Percentiles rank a stretch among this genome's conserved stretches.
These are phyloP conservation scores for Scortum barcoo DNA, from an alignment of 2,113 vertebrate species.

Conservation along the genomic window DNA sequence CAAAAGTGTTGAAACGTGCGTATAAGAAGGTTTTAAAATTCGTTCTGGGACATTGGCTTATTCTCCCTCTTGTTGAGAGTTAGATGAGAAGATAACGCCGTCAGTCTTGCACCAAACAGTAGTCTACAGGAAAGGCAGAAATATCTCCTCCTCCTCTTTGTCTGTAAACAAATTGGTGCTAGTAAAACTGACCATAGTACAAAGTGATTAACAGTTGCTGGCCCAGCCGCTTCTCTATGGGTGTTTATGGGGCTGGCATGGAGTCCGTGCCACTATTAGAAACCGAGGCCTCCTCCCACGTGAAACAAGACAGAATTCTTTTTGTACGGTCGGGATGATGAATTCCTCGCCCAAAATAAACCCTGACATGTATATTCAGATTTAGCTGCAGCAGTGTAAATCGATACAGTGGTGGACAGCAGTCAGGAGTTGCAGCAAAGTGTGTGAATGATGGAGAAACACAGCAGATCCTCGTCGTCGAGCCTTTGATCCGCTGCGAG, in stretches of 20 bases:
- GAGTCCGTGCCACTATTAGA: slow-evolving; percentile 2
- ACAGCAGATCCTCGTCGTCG: background rate
- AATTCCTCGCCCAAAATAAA: slow-evolving; percentile 29
- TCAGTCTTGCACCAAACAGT: no score
- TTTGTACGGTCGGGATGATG: slow-evolving; percentile 7
- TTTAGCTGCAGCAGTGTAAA: background rate
- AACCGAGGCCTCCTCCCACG: background rate
- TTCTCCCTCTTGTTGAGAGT: background rate
- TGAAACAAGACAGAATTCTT: slow-evolving; percentile 17
- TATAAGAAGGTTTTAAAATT: no score
- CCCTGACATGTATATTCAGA: slow-evolving; percentile 9
- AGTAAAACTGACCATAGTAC: background rate
- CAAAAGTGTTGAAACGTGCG: background rate
- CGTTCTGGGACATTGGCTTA: background rate
- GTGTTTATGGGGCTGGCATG: slow-evolving; percentile 44
- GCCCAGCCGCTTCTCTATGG: background rate
- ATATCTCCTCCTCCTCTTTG: background rate
- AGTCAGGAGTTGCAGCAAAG: background rate
- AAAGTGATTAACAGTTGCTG: slow-evolving; percentile 15
- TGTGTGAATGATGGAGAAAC: background rate
- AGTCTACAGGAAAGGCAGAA: background rate
- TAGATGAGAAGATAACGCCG: no score
- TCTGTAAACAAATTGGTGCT: background rate
- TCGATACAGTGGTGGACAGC: background rate
- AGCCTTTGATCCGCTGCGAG: background rate